Evolutionary conservation across 2,113 vertebrate species (phyloP).

Genomic region (Pogonocichla stellata): DNA sequence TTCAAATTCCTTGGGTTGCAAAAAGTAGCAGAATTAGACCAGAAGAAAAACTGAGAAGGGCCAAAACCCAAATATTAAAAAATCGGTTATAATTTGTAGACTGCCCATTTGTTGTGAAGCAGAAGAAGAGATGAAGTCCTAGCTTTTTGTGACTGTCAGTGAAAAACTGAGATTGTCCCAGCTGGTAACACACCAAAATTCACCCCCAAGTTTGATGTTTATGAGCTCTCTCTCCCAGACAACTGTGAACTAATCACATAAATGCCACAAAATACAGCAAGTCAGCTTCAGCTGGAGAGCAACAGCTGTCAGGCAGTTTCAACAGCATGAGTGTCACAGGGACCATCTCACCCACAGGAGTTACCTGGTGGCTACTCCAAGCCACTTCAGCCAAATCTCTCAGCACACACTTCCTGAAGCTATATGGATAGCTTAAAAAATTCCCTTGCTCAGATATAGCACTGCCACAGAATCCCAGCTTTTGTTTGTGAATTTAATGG

Average conservation of each 20-base stretch:
- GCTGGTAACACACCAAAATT: neutral
- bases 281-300: neutral
- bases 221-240: neutral
- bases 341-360: neutral
- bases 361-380: neutral
- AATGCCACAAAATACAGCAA: neutral
- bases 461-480: neutral
- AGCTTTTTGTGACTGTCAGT: neutral
- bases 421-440: neutral
- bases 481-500: neutral
- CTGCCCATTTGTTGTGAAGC: neutral
- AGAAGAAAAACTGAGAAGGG: neutral
- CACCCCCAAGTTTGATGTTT: neutral
- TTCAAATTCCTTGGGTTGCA: neutral
- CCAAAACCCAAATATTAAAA: neutral
- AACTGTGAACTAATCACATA: neutral
- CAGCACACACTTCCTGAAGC: neutral
- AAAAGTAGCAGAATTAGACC: neutral
- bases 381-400: neutral
- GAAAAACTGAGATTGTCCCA: neutral
- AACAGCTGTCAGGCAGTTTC: neutral
- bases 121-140: neutral
- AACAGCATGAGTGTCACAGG: neutral
- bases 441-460: neutral
- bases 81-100: neutral